Base-by-base conservation (phyloP, 1,140 invertebrate species). In the Papilio aristodemus region DNA sequence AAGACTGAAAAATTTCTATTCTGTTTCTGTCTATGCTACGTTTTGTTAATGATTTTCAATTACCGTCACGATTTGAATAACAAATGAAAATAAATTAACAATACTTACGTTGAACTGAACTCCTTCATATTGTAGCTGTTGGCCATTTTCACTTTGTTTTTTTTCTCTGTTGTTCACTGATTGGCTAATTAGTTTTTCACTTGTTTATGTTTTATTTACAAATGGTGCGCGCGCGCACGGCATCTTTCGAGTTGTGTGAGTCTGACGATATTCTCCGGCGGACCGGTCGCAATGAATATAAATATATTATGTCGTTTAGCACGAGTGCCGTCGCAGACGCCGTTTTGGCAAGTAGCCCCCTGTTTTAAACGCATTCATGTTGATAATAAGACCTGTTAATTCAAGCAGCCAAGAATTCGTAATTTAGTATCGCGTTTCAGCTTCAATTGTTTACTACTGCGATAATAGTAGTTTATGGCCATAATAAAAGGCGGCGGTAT, bases 101-200 rank as follows among this genome's bases (percentile, higher is more conserved):
- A 10, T 72, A 90, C 88, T 87, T 80, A 90, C 88, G 88, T 90
- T 10, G 88, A 90, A 71, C 88, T 90, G 67, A 87, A 90, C 54
- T 89, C 83, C 78, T 89, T 90, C 88, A 90, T 90, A 59, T 87
- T 88, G 71, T 85, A 89, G 71, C 77, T 87, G 68, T 90, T 87
- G 8, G 85, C 71, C 86, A 89, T 90, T 63, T 71, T 80, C 71
- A 74, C 71, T 74, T 46, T 11, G n/a, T 6, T 32, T 62, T 14
- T 41, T 43, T 58, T 41, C 62, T 58, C 50, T 39, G 36, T 54
- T 22, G 38, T 58, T 70, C 37, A 60, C 43, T 68, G 50, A 66
- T 69, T 68, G 43, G 22, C 37, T 2, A 3, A 63, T 9, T 57
- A 41, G 2, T 69, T 57, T 59, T 59, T 62, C 41, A 68, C 73